These are phyloP conservation scores for Hyalella azteca DNA, from an alignment of 2,888 invertebrate species.

Conservation along the genomic window DNA sequence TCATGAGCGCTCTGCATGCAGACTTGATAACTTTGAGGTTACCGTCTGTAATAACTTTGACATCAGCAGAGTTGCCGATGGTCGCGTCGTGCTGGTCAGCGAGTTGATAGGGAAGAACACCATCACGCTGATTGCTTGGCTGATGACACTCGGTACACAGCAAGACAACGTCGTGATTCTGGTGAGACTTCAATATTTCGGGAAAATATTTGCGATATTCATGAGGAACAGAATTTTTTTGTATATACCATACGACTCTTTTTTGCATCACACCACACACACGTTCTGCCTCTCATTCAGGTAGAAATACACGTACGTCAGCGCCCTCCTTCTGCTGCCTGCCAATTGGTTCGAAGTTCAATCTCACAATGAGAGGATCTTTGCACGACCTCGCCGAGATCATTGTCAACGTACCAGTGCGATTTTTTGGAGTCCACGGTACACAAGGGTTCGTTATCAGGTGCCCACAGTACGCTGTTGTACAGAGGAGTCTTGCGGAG, in stretches of 20 bases:
- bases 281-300: conserved; percentile 70
- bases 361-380: conserved; percentile 72
- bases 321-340: conserved; percentile 74
- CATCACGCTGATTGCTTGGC: conserved; percentile 72
- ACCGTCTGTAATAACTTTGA: conserved; percentile 59
- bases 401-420: conserved; percentile 70
- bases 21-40: conserved; percentile 62
- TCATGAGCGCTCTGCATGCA: conserved; percentile 61
- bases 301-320: conserved; percentile 60
- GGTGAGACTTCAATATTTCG: conserved; percentile 78
- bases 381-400: conserved; percentile 64
- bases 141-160: conserved; percentile 77
- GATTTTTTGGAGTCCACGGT: conserved; percentile 79
- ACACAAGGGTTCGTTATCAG: conserved; percentile 77
- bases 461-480: conserved; percentile 78
- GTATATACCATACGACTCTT: conserved; percentile 72
- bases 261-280: conserved; percentile 79
- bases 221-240: conserved; percentile 81
- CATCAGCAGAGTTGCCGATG: conserved; percentile 63
- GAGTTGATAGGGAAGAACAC: conserved; percentile 69
- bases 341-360: conserved; percentile 79
- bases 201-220: conserved; percentile 82
- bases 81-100: conserved; percentile 72
- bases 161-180: conserved; percentile 79
- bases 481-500: conserved; percentile 74